phyloP scores from a whole-genome alignment of 1,140 invertebrate genomes.

The Brachionus manjavacas region DNA sequence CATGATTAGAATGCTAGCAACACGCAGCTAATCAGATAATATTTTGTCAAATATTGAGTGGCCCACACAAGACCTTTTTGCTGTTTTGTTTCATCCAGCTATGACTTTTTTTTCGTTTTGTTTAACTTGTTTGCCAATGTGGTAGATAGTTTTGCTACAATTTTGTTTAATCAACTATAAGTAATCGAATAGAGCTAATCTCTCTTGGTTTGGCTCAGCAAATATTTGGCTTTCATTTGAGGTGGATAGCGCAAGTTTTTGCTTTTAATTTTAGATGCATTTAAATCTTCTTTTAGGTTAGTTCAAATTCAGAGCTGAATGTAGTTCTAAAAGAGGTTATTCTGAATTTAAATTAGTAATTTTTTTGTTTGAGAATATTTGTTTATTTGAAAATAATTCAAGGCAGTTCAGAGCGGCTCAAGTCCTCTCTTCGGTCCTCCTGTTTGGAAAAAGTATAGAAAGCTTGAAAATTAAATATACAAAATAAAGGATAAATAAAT shows the following conservation, averaged over 20 bases:
- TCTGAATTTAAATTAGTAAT: no score
- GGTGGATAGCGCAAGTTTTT: neutral
- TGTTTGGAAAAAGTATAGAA: no score
- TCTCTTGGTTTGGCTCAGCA: neutral
- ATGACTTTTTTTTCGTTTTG: neutral
- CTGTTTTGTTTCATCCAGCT: neutral
- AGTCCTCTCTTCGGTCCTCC: no score
- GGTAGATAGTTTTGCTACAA: neutral
- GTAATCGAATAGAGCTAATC: neutral
- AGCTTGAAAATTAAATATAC: no score
- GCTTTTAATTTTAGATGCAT: neutral
- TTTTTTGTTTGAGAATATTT: no score
- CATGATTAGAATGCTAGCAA: neutral
- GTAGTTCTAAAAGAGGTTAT: no score
- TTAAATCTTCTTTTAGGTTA: no score
- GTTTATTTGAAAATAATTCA: no score
- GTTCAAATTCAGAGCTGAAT: neutral
- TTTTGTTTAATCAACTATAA: neutral
- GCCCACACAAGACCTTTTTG: neutral
- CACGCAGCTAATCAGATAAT: neutral
- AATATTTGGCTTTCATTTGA: neutral
- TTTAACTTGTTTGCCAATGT: neutral
- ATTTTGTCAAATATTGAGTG: neutral
- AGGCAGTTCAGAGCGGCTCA: no score
- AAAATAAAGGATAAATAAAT: no score